phyloP scores from a whole-genome alignment of 1,140 invertebrate genomes.

The Euborellia annulipes region DNA sequence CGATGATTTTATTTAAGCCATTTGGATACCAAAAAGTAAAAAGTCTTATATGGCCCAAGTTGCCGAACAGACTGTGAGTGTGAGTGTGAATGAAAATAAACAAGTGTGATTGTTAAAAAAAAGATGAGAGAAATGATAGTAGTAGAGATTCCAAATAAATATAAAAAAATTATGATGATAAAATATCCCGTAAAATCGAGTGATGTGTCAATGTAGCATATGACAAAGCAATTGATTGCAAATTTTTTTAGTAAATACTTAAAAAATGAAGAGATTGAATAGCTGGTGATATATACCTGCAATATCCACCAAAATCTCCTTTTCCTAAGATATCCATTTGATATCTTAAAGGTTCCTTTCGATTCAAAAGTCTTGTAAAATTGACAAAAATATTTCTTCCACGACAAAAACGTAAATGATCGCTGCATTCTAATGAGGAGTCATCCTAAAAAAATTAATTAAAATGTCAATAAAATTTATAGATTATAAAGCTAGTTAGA shows the following conservation, averaged over 20 bases:
- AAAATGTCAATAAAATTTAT: constrained; percentile 4
- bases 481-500: too few relatives aligned
- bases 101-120: not conserved
- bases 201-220: not conserved
- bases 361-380: constrained; percentile 58
- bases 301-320: constrained; percentile 72
- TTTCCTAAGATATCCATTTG: constrained; percentile 80
- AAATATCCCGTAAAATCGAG: not conserved
- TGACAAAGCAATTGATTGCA: not conserved
- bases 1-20: too few relatives aligned
- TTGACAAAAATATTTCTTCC: constrained; percentile 84
- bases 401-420: constrained; percentile 78
- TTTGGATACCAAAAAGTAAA: too few relatives aligned
- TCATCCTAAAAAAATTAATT: constrained; percentile 42
- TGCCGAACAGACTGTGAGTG: too few relatives aligned
- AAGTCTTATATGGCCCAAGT: too few relatives aligned
- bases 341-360: constrained; percentile 66
- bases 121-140: not conserved
- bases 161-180: not conserved
- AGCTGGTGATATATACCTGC: constrained; percentile 30
- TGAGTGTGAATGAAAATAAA: too few relatives aligned
- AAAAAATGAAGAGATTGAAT: not conserved
- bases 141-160: not conserved
- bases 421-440: constrained; percentile 76
- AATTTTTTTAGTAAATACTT: not conserved